Percentiles rank a stretch among this genome's conserved stretches.
Conservation (phyloP, 1,140 invertebrate species). For the Neelides sp. region DNA sequence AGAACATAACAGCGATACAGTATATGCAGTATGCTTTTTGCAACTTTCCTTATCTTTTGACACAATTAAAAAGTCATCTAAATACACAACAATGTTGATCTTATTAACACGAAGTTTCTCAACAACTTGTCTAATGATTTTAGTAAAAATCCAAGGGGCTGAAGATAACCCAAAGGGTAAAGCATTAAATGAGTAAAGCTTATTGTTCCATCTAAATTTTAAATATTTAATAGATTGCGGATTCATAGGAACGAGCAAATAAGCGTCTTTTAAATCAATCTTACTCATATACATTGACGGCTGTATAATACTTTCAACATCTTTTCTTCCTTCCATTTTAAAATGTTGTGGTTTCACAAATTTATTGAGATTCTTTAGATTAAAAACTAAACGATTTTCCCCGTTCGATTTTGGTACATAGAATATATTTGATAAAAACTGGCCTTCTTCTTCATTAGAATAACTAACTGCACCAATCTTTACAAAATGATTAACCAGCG, state of each 20-base stretch:
- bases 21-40: not conserved
- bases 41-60: not conserved
- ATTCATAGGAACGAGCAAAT: not conserved
- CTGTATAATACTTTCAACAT: not conserved
- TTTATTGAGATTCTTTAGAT: slow-evolving; percentile 6
- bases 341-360: slow-evolving; percentile 2
- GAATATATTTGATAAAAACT: not conserved
- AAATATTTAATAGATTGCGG: not conserved
- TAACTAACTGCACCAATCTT: no score
- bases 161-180: not conserved
- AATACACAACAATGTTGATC: not conserved
- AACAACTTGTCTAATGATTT: not conserved
- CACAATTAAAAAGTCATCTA: not conserved
- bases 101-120: not conserved
- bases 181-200: not conserved
- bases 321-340: slow-evolving; percentile 1
- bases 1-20: not conserved
- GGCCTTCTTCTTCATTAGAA: no score
- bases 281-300: not conserved
- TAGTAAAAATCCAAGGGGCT: no score
- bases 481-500: no score
- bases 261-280: not conserved
- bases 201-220: not conserved
- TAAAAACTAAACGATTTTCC: not conserved
- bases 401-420: slow-evolving; percentile 2